Conservation (phyloP, 2,888 invertebrate species). For the Tenthredo distinguenda region DNA sequence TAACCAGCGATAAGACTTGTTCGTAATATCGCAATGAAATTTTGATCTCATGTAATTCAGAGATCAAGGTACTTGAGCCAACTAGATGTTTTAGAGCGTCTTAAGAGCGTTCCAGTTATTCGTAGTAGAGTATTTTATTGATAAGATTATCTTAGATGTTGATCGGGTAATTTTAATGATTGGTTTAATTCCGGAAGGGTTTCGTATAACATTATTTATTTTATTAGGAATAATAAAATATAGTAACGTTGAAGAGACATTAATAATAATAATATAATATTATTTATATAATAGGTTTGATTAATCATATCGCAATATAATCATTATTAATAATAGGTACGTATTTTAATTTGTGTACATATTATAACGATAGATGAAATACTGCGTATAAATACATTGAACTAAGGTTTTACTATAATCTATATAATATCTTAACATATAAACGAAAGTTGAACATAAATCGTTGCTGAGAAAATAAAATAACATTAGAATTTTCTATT, state of each 20-base stretch:
- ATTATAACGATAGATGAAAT: slow-evolving; percentile 70
- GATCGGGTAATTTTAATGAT: neutral
- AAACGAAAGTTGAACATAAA: slow-evolving; percentile 46
- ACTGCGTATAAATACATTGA: slow-evolving; percentile 73
- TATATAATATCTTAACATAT: slow-evolving; percentile 32
- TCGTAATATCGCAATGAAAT: neutral
- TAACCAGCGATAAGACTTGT: neutral
- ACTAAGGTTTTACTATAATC: slow-evolving; percentile 57
- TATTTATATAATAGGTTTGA: slow-evolving; percentile 53
- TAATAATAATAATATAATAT: slow-evolving; percentile 59
- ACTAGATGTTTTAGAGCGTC: neutral
- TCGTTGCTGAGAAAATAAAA: slow-evolving; percentile 54
- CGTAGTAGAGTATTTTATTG: neutral
- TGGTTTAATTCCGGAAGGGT: neutral
- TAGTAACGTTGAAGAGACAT: slow-evolving; percentile 44
- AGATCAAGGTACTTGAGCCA: neutral
- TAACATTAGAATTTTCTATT: neutral
- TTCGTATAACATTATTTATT: slow-evolving; percentile 60
- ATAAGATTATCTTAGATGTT: neutral
- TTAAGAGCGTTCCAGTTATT: neutral
- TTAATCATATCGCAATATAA: slow-evolving; percentile 56
- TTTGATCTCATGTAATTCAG: neutral
- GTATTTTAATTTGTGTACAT: slow-evolving; percentile 65
- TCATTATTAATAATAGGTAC: slow-evolving; percentile 63
- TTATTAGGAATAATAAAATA: slow-evolving; percentile 67